A percentile compares a stretch with the other conserved stretches of the same genome.
These are phyloP conservation scores for Aphidius ervi DNA, from an alignment of 1,140 invertebrate species.

Conservation along the genomic window DNA sequence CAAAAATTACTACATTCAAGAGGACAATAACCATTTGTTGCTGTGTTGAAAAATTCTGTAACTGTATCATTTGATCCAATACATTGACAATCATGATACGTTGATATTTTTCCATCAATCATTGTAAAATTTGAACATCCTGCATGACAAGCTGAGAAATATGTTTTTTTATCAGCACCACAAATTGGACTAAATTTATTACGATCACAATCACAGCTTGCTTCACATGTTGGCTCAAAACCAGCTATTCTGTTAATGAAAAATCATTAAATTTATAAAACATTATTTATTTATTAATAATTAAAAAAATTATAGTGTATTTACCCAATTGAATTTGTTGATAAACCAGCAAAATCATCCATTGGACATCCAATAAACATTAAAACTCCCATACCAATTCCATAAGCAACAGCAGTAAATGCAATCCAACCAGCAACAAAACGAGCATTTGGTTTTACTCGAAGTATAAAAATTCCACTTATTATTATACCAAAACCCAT, in stretches of 20 bases:
- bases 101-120: slow-evolving; percentile 58
- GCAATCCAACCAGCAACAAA: slow-evolving; percentile 89
- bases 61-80: slow-evolving; percentile 53
- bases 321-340: slow-evolving; percentile 48
- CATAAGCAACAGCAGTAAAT: slow-evolving; percentile 80
- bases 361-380: slow-evolving; percentile 88
- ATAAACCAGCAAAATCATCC: slow-evolving; percentile 73
- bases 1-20: slow-evolving; percentile 75
- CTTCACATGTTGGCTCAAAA: slow-evolving; percentile 62
- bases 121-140: slow-evolving; percentile 70
- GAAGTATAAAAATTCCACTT: slow-evolving; percentile 79
- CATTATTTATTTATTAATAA: neutral
- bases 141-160: slow-evolving; percentile 85
- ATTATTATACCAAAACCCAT: slow-evolving; percentile 88
- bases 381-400: slow-evolving; percentile 78
- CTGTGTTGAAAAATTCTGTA: slow-evolving; percentile 36
- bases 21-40: slow-evolving; percentile 72
- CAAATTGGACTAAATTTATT: slow-evolving; percentile 80
- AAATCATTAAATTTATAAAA: slow-evolving; percentile 3
- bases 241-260: slow-evolving; percentile 16
- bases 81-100: slow-evolving; percentile 73
- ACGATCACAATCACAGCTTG: slow-evolving; percentile 67
- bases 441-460: slow-evolving; percentile 75
- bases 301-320: slow-evolving; percentile 4
- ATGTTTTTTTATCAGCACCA: slow-evolving; percentile 72